Base-by-base conservation (phyloP, 2,888 invertebrate species). In the Liodrosophila aerea region DNA sequence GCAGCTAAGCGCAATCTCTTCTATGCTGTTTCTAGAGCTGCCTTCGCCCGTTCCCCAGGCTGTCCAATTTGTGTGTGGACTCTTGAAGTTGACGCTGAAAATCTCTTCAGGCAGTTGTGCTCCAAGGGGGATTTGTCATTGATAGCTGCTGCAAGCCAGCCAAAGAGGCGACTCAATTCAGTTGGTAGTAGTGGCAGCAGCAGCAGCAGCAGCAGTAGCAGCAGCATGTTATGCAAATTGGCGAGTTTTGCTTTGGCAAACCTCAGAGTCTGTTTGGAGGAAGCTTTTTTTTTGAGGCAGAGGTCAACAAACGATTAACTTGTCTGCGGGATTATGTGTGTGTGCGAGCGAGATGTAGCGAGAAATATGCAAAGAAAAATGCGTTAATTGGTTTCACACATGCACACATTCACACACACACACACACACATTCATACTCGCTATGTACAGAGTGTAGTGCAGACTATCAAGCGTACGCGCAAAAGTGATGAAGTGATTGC, bases 251-350 rank as follows among this genome's bases (percentile, higher is more conserved):
- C 52, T 30, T 57, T 33, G 31, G 44, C 45, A 2, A 8, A n/a
- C 41, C 13, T 8, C 15, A 16, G 9, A 36, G 36, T 37, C 30
- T 34, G 30, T 18, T 12, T 22, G 54, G 40, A 44, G 61, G 37
- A 22, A 22, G 5, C 22, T 4, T 22, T 22, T 4, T 22, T 22
- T 22, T 22, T 2, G 22, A 22, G 22, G 22, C 65, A 43, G 63
- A 62, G 77, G 82, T 78, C 77, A 78, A 81, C 78, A 77, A 73
- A 78, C 77, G 77, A 78, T 78, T 81, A 81, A 78, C 77, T 78
- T 81, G 77, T 77, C 78, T 78, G 75, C 52, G 77, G 77, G 77
- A 77, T 77, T 77, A 77, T 58, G 39, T 16, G 16, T 50, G 41
- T 18, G 30, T 31, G n/a, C 39, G 36, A 41, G 45, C 41, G 9